A percentile compares a stretch with the other conserved stretches of the same genome.
Conservation (phyloP, 2,888 invertebrate species). For the Camptogramma bilineatum region DNA sequence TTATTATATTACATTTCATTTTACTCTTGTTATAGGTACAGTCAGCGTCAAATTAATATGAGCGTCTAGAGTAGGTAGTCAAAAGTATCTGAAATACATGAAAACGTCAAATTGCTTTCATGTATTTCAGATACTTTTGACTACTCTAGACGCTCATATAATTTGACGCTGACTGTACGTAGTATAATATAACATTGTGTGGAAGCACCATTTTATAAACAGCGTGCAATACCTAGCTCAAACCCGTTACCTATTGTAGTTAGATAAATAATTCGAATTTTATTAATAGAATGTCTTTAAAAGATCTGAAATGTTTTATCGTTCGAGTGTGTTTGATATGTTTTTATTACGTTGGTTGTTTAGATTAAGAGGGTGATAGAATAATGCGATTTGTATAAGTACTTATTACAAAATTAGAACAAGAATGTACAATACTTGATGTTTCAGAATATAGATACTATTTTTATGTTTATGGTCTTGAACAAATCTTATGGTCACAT, state of each 20-base stretch:
- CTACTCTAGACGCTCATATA: no score
- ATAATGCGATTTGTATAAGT: constrained; percentile 23
- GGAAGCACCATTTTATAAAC: constrained; percentile 22
- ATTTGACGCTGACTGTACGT: no score
- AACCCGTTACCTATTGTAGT: constrained; percentile 71
- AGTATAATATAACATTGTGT: background rate
- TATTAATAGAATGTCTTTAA: constrained; percentile 50
- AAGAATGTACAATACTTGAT: no score
- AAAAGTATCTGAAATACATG: no score
- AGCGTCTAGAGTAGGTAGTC: no score
- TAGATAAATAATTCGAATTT: constrained; percentile 51
- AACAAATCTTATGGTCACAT: no score
- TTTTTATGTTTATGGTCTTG: no score
- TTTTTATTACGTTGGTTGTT: constrained; percentile 49
- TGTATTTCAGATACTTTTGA: no score
- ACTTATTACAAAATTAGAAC: background rate
- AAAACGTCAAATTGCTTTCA: no score
- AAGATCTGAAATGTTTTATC: constrained; percentile 59
- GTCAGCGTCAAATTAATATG: no score
- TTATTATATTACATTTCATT: no score
- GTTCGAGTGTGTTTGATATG: constrained; percentile 43
- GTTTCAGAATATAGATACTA: background rate
- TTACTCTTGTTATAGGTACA: no score
- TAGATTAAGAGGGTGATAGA: constrained; percentile 50
- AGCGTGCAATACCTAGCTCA: constrained; percentile 74